phyloP scores from a whole-genome alignment of 2,113 vertebrate species.

The Sterna hirundo region DNA sequence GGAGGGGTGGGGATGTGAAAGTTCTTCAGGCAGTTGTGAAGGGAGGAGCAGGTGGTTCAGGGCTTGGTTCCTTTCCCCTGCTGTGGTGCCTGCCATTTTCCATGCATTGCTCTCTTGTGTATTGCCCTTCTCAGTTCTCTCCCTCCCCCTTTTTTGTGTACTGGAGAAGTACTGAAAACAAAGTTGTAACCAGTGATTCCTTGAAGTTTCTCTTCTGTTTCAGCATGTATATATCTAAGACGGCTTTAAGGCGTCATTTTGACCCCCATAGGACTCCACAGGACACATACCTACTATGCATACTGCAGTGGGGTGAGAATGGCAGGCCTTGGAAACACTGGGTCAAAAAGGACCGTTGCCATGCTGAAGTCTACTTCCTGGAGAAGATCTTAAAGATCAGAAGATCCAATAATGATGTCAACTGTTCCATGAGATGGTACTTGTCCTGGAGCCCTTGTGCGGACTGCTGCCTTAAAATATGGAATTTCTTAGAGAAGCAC shows the following conservation, averaged over 20 bases:
- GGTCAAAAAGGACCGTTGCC: accelerated
- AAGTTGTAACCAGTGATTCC: not conserved
- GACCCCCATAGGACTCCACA: accelerated
- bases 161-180: not conserved
- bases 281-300: not conserved
- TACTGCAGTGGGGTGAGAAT: not conserved
- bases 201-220: not conserved
- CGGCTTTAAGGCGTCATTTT: not conserved
- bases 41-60: not conserved
- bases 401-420: not conserved
- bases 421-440: not conserved
- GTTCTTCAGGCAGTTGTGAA: not conserved
- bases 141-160: not conserved
- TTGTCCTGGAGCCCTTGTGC: not conserved
- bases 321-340: accelerated
- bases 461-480: accelerated
- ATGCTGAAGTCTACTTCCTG: not conserved
- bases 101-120: not conserved
- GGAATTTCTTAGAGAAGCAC: not conserved
- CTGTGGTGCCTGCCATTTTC: accelerated
- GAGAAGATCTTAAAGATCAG: not conserved
- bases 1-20: not conserved
- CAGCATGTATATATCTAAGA: not conserved
- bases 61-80: not conserved
- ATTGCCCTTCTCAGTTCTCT: not conserved